Evolutionary conservation across 2,888 invertebrate genomes (phyloP).

Genomic region (Julus scanicus): DNA sequence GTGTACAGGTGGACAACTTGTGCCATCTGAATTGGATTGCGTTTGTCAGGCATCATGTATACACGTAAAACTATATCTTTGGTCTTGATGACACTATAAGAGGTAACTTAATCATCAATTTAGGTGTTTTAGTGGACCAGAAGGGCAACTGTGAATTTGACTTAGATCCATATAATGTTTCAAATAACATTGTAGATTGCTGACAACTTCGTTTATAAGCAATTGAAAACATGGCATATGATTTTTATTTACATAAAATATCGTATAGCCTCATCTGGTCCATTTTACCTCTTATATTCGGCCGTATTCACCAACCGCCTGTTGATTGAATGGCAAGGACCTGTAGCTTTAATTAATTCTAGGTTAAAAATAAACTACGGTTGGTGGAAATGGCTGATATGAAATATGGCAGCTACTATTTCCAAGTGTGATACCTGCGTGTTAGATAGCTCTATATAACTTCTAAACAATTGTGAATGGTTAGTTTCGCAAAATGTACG

Average conservation of each 20-base stretch:
- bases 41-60: constrained; percentile 21
- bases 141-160: not conserved
- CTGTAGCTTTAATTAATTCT: not conserved
- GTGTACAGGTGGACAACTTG: not conserved
- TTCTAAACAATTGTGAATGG: not conserved
- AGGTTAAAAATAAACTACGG: not conserved
- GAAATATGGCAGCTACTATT: constrained; percentile 40
- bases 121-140: constrained; percentile 3
- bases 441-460: not conserved
- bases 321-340: not conserved
- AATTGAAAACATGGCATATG: not conserved
- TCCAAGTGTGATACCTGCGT: constrained; percentile 37
- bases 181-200: not conserved
- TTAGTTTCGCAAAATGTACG: not conserved
- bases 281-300: constrained; percentile 42
- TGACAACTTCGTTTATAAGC: not conserved
- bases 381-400: not conserved
- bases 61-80: constrained; percentile 24
- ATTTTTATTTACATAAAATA: no score
- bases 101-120: constrained; percentile 17
- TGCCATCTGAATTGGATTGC: not conserved
- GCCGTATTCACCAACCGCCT: constrained; percentile 29
- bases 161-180: not conserved
- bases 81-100: constrained; percentile 26
- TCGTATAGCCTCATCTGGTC: not conserved